Conservation (phyloP, 2,113 vertebrate species). For the Xenotilapia flavipinnis region DNA sequence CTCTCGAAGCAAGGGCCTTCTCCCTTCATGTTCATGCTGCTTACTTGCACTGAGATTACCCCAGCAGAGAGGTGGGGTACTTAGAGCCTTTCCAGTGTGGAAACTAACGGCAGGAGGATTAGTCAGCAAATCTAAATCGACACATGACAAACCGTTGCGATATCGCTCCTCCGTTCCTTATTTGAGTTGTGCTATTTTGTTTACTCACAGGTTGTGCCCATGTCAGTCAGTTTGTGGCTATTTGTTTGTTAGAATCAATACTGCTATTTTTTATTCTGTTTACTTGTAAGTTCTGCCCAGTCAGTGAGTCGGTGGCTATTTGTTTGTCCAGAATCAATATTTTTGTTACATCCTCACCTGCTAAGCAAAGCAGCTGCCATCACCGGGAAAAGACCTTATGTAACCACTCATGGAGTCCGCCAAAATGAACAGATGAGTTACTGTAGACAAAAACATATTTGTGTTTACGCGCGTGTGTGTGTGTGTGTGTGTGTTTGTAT, state of each 20-base stretch:
- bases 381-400: conserved; percentile 31
- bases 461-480: background rate
- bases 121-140: conserved; percentile 37
- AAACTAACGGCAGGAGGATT: conserved; percentile 7
- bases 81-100: background rate
- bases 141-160: conserved; percentile 18
- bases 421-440: conserved; percentile 23
- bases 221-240: conserved; percentile 41
- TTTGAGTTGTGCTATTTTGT: conserved; percentile 24
- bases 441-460: conserved; percentile 1
- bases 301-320: conserved; percentile 53
- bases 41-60: conserved; percentile 14
- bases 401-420: conserved; percentile 24
- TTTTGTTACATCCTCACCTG: conserved; percentile 55
- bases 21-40: conserved; percentile 1
- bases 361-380: conserved; percentile 56
- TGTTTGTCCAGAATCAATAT: conserved; percentile 60
- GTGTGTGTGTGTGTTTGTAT: background rate
- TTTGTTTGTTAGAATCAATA: conserved; percentile 49
- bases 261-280: conserved; percentile 46
- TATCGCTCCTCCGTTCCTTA: background rate
- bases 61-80: background rate
- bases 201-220: conserved; percentile 7
- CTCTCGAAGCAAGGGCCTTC: background rate
- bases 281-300: conserved; percentile 43